phyloP scores from a whole-genome alignment of 2,113 vertebrate species.

The Mirza zaza region DNA sequence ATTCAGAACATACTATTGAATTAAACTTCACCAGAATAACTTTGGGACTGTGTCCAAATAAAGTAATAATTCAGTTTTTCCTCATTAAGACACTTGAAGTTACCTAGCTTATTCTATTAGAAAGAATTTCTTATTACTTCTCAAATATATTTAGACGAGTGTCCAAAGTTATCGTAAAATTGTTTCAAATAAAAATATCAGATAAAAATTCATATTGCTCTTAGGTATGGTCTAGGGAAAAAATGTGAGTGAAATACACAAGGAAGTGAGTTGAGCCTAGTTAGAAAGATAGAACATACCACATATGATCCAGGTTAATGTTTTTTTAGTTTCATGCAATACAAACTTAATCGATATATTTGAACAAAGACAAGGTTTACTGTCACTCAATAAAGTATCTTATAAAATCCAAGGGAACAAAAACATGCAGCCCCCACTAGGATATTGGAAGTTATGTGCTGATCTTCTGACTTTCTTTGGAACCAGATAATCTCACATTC shows the following conservation, averaged over 20 bases:
- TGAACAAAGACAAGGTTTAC: neutral
- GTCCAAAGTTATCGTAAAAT: neutral
- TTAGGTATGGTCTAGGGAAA: neutral
- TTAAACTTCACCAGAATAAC: neutral
- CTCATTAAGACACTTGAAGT: neutral
- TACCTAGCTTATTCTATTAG: neutral
- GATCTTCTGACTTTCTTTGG: neutral
- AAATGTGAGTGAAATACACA: neutral
- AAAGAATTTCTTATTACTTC: neutral
- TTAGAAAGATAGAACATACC: neutral
- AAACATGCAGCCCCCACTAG: neutral
- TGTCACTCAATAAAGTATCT: neutral
- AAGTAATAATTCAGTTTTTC: neutral
- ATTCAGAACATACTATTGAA: neutral
- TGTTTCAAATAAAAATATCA: neutral
- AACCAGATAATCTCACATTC: neutral
- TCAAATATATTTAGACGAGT: neutral
- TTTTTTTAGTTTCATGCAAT: neutral
- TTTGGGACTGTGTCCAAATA: neutral
- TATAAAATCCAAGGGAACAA: fast-evolving
- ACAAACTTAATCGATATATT: neutral
- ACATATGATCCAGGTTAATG: neutral
- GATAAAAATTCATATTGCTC: neutral
- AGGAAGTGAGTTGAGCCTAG: neutral
- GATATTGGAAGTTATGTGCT: neutral